A percentile compares a stretch with the other conserved stretches of the same genome.
phyloP scores from a whole-genome alignment of 2,113 vertebrate genomes.

The Atractosteus spatula region DNA sequence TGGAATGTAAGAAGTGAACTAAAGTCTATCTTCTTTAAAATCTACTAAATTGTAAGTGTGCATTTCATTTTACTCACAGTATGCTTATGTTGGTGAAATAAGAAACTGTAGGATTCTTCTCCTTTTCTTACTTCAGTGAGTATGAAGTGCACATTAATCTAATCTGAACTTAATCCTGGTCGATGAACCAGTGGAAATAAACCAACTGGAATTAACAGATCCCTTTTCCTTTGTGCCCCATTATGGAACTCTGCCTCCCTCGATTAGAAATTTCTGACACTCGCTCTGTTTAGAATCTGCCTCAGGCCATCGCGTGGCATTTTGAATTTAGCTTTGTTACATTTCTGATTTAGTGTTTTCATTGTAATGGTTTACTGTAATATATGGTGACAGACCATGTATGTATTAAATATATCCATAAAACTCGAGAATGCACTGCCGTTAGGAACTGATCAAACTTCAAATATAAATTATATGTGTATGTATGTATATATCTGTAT shows the following conservation, averaged over 20 bases:
- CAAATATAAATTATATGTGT: no score
- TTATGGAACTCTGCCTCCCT: neutral
- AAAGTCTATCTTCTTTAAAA: constrained; percentile 20
- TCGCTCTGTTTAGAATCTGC: neutral
- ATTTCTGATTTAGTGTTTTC: no score
- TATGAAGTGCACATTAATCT: constrained; percentile 22
- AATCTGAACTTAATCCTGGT: constrained; percentile 27
- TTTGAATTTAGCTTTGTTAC: no score
- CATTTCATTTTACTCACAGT: constrained; percentile 10
- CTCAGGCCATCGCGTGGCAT: neutral
- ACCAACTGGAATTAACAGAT: constrained; percentile 23
- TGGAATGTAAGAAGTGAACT: neutral
- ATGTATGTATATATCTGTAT: no score
- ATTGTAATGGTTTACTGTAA: no score
- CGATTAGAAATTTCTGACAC: neutral
- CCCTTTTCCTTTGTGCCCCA: neutral
- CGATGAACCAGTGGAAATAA: constrained; percentile 20
- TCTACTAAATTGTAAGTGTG: constrained; percentile 12
- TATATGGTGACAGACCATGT: no score
- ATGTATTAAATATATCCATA: no score
- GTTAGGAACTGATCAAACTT: no score
- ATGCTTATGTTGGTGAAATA: constrained; percentile 18
- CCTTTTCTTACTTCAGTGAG: constrained; percentile 19
- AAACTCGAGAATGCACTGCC: no score
- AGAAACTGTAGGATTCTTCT: constrained; percentile 23